These are phyloP conservation scores for Leptinotarsa peninsularis DNA, from an alignment of 2,888 invertebrate genomes.

Conservation along the genomic window DNA sequence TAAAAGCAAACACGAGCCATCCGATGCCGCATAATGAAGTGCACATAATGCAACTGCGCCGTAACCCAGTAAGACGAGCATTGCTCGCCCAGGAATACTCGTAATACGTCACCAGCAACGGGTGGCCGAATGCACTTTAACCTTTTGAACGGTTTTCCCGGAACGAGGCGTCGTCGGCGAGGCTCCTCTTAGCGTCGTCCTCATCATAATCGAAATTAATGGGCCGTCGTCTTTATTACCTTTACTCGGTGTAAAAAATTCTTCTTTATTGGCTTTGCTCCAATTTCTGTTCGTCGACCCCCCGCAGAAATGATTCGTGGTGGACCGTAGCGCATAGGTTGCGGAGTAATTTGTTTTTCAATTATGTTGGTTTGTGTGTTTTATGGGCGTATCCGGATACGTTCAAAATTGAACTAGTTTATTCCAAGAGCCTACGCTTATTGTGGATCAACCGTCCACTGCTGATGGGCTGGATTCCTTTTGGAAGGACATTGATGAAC, in stretches of 20 bases:
- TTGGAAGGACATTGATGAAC: no score
- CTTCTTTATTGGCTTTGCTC: background rate
- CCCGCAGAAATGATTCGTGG: background rate
- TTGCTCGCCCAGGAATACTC: background rate
- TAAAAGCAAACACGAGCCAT: background rate
- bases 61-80: conserved; percentile 15
- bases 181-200: background rate
- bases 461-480: no score
- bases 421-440: no score
- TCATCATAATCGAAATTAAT: conserved; percentile 12
- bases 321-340: background rate
- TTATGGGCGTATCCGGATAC: no score
- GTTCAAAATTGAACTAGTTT: no score
- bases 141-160: conserved; percentile 19
- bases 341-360: background rate
- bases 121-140: conserved; percentile 30
- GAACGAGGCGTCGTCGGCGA: background rate
- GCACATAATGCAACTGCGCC: conserved; percentile 26
- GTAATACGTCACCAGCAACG: background rate
- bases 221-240: conserved; percentile 12
- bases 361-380: background rate
- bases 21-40: conserved; percentile 1
- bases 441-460: no score
- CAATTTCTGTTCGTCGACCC: background rate
- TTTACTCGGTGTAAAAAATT: background rate